A percentile compares a stretch with the other conserved stretches of the same genome.
These are phyloP conservation scores for Phymanthus crucifer DNA, from an alignment of 92 coral and sea anemone genomes.

Conservation along the genomic window DNA sequence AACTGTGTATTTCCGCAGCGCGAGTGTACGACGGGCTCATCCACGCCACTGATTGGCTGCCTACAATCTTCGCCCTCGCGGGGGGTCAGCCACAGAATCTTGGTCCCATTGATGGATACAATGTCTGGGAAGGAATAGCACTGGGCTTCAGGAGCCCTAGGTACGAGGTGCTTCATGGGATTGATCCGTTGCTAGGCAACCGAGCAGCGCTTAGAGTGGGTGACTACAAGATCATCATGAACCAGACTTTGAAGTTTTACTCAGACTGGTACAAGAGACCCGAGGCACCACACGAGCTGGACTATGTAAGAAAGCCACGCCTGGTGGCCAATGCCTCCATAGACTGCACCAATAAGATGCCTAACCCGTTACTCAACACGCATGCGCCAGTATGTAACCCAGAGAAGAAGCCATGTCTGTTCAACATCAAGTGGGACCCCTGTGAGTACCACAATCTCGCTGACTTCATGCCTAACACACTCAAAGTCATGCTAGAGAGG, in stretches of 20 bases:
- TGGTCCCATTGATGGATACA: constrained; percentile 84
- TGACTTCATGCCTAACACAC: constrained; percentile 95
- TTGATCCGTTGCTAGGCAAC: constrained; percentile 77
- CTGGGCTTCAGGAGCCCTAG: constrained; percentile 80
- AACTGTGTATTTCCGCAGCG: constrained; percentile 48
- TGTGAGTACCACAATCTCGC: constrained; percentile 98
- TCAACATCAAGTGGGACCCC: constrained; percentile 99
- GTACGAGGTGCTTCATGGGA: constrained; percentile 93
- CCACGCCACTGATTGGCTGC: constrained; percentile 96
- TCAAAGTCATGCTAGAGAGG: constrained; percentile 94
- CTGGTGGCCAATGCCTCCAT: constrained; percentile 60
- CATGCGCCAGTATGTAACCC: constrained; percentile 97
- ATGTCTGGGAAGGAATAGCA: constrained; percentile 85
- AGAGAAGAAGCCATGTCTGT: constrained; percentile 86
- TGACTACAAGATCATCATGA: constrained; percentile 86
- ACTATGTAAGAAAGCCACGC: constrained; percentile 63
- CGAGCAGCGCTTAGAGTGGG: constrained; percentile 94
- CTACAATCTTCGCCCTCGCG: constrained; percentile 86
- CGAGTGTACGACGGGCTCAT: constrained; percentile 89
- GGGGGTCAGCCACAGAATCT: constrained; percentile 69
- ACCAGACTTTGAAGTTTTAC: constrained; percentile 81
- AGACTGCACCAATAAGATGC: constrained; percentile 84
- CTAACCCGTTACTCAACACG: constrained; percentile 90
- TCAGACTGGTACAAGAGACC: constrained; percentile 98
- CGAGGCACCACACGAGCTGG: constrained; percentile 65